Conservation (phyloP, 2,888 invertebrate species). For the Drosophila koepferae region DNA sequence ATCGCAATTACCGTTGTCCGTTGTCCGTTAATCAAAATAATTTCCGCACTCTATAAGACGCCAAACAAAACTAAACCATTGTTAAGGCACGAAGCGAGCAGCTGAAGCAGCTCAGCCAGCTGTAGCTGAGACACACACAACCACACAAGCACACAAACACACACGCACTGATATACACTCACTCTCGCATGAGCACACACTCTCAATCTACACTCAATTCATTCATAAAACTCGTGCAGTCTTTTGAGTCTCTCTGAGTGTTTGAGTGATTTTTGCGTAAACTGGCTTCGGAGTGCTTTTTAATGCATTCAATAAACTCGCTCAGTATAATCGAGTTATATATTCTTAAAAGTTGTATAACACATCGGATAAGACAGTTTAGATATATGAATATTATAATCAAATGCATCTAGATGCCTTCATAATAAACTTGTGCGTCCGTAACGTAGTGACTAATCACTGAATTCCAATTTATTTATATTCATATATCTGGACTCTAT, state of each 20-base stretch:
- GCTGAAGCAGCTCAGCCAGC: slow-evolving; percentile 43
- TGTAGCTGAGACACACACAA: slow-evolving; percentile 26
- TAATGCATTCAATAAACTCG: neutral
- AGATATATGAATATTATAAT: too few relatives aligned
- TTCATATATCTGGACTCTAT: neutral
- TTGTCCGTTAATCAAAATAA: slow-evolving; percentile 70
- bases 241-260: slow-evolving; percentile 31
- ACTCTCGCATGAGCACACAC: slow-evolving; percentile 11
- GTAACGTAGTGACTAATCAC: neutral
- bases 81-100: slow-evolving; percentile 43
- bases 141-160: neutral
- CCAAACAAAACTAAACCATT: slow-evolving; percentile 74
- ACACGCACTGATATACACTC: slow-evolving; percentile 12
- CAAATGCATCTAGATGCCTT: neutral
- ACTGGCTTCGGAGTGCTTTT: slow-evolving; percentile 53
- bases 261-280: slow-evolving; percentile 44
- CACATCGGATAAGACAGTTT: neutral
- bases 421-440: too few relatives aligned
- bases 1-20: slow-evolving; percentile 52
- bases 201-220: slow-evolving; percentile 59
- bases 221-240: slow-evolving; percentile 67
- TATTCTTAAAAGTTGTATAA: too few relatives aligned
- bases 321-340: neutral
- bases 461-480: neutral
- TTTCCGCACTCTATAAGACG: slow-evolving; percentile 70